phyloP scores from a whole-genome alignment of 2,797 vertebrate genomes.

The Loris lydekkerianus region DNA sequence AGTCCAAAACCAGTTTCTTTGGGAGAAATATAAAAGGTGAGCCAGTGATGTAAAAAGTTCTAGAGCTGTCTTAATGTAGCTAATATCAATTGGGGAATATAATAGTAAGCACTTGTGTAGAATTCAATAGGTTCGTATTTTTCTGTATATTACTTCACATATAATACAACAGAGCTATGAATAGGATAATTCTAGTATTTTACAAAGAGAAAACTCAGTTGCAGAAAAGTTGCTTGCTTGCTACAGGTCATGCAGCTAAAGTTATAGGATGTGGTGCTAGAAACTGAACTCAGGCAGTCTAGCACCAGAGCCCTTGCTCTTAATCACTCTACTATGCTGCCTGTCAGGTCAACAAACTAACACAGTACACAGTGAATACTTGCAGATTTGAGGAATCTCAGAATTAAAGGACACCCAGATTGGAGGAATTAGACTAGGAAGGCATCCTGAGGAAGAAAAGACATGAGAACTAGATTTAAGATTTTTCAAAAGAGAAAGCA shows the following conservation, averaged over 20 bases:
- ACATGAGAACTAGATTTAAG: not conserved
- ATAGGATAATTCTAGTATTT: not conserved
- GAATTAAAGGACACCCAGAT: not conserved
- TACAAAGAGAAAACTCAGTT: slow-evolving; percentile 28
- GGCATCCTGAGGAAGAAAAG: not conserved
- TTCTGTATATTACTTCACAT: not conserved
- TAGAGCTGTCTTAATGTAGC: slow-evolving; percentile 10
- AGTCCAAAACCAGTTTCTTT: slow-evolving; percentile 99
- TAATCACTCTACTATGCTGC: not conserved
- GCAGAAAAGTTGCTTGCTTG: slow-evolving; percentile 21
- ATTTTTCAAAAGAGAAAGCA: slow-evolving; percentile 10
- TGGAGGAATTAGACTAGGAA: slow-evolving; percentile 12
- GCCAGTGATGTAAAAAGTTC: slow-evolving; percentile 56
- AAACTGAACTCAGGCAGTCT: not conserved
- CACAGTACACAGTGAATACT: not conserved
- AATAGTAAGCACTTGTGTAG: not conserved
- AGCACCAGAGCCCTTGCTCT: slow-evolving; percentile 5
- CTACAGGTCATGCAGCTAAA: not conserved
- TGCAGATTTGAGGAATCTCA: not conserved
- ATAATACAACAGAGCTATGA: not conserved
- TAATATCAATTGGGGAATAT: slow-evolving; percentile 14
- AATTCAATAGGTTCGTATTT: slow-evolving; percentile 37
- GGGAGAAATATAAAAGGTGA: slow-evolving; percentile 99
- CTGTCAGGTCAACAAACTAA: slow-evolving; percentile 1
- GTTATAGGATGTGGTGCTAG: not conserved